Evolutionary conservation across 2,797 vertebrate species (phyloP).

Genomic region (Sebastes matsubarae): DNA sequence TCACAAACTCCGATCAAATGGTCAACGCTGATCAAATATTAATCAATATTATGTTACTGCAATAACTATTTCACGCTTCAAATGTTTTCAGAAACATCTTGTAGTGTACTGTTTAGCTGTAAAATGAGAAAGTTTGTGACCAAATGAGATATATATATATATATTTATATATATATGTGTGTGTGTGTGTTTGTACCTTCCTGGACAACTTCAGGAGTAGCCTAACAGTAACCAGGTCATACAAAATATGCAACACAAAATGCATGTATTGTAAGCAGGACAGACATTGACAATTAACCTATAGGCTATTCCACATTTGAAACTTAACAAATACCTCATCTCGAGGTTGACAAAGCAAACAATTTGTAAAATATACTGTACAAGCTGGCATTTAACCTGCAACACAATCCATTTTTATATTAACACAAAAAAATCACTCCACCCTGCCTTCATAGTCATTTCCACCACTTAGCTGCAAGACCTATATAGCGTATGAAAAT

Average conservation of each 20-base stretch:
- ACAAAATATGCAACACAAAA: background rate
- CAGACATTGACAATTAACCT: background rate
- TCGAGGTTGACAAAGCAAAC: background rate
- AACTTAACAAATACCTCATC: background rate
- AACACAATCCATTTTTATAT: background rate
- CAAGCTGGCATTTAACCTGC: background rate
- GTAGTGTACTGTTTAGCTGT: too few relatives aligned
- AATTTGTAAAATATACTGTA: background rate
- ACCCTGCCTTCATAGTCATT: background rate
- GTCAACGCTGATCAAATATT: too few relatives aligned
- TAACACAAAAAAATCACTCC: background rate
- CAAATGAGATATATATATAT: too few relatives aligned
- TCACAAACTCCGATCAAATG: too few relatives aligned
- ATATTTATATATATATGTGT: too few relatives aligned
- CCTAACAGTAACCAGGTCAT: background rate
- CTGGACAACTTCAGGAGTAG: background rate
- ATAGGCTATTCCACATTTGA: background rate
- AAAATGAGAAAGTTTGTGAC: background rate
- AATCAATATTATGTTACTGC: too few relatives aligned
- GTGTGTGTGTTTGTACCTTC: background rate
- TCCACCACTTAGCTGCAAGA: background rate
- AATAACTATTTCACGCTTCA: too few relatives aligned
- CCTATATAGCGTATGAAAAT: background rate
- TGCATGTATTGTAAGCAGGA: slow-evolving; percentile 36
- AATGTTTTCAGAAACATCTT: too few relatives aligned